phyloP scores from a whole-genome alignment of 2,888 invertebrate species.

The Tenthredo distinguenda region DNA sequence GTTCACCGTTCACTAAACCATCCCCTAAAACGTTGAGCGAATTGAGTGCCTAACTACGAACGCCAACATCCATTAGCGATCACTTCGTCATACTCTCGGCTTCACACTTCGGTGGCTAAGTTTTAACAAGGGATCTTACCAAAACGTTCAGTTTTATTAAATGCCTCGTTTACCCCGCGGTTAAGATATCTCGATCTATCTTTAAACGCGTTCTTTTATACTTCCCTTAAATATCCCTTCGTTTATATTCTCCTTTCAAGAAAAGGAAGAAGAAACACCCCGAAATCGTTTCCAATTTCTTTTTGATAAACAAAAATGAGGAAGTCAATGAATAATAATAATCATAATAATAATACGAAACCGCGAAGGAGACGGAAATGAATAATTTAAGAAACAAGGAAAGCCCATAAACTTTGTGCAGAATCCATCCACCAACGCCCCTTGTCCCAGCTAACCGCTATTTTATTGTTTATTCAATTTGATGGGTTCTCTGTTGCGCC shows the following conservation, averaged over 20 bases:
- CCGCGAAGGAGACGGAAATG: neutral
- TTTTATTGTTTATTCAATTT: slow-evolving; percentile 50
- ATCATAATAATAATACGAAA: neutral
- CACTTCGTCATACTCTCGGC: slow-evolving; percentile 57
- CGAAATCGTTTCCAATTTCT: neutral
- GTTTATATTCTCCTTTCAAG: no score
- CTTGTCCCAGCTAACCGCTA: slow-evolving; percentile 20
- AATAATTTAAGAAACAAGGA: neutral
- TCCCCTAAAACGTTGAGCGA: neutral
- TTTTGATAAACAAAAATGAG: neutral
- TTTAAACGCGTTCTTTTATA: neutral
- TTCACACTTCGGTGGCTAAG: neutral
- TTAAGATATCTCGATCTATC: neutral
- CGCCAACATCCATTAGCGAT: slow-evolving; percentile 42
- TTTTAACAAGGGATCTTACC: slow-evolving; percentile 14
- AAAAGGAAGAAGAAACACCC: neutral
- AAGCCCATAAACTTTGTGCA: neutral
- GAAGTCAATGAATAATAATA: neutral
- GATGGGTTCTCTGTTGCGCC: slow-evolving; percentile 39
- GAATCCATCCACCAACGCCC: neutral
- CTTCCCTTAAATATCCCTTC: no score
- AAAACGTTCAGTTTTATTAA: slow-evolving; percentile 30
- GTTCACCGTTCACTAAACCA: slow-evolving; percentile 13
- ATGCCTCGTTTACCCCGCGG: neutral
- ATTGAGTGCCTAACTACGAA: slow-evolving; percentile 45